Conservation (phyloP, 2,113 vertebrate species). For the Natator depressus region DNA sequence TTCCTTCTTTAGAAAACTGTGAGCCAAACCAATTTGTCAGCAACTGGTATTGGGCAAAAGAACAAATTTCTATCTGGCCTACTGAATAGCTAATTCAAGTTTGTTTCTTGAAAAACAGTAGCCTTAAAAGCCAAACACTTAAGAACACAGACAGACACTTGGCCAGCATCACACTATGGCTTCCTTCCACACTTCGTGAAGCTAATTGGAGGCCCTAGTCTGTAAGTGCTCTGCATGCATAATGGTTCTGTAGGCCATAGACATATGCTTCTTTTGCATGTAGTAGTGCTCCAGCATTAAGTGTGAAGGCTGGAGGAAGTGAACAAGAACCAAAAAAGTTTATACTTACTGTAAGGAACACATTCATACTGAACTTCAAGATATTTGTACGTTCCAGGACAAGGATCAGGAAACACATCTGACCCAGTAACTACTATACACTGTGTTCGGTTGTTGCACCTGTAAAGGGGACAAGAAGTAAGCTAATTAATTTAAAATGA, state of each 20-base stretch:
- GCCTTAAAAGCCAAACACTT: slow-evolving; percentile 85
- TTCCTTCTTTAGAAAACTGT: slow-evolving; percentile 80
- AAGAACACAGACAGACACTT: slow-evolving; percentile 85
- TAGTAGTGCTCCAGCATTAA: slow-evolving; percentile 70
- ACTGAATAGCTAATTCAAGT: slow-evolving; percentile 85
- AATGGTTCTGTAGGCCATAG: slow-evolving; percentile 77
- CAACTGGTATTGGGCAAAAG: slow-evolving; percentile 83
- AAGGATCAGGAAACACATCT: slow-evolving; percentile 99
- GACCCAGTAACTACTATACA: slow-evolving; percentile 98
- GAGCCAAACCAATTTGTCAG: slow-evolving; percentile 88
- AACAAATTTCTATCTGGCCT: slow-evolving; percentile 83
- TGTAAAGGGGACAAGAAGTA: slow-evolving; percentile 82
- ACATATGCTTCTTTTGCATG: slow-evolving; percentile 77
- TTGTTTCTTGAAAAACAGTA: slow-evolving; percentile 84
- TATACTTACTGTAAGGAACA: slow-evolving; percentile 99
- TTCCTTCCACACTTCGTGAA: slow-evolving; percentile 82
- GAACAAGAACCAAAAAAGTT: slow-evolving; percentile 68
- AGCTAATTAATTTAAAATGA: slow-evolving; percentile 64
- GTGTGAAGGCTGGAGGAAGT: slow-evolving; percentile 68
- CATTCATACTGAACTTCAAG: slow-evolving; percentile 99
- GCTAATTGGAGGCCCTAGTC: slow-evolving; percentile 79
- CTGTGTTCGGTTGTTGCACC: slow-evolving; percentile 99
- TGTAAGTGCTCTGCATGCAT: slow-evolving; percentile 82
- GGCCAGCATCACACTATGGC: slow-evolving; percentile 80
- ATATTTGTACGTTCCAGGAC: slow-evolving; percentile 99